Percentiles rank a stretch among this genome's conserved stretches.
phyloP scores from a whole-genome alignment of 2,113 vertebrate species.

The Gorilla gorilla region DNA sequence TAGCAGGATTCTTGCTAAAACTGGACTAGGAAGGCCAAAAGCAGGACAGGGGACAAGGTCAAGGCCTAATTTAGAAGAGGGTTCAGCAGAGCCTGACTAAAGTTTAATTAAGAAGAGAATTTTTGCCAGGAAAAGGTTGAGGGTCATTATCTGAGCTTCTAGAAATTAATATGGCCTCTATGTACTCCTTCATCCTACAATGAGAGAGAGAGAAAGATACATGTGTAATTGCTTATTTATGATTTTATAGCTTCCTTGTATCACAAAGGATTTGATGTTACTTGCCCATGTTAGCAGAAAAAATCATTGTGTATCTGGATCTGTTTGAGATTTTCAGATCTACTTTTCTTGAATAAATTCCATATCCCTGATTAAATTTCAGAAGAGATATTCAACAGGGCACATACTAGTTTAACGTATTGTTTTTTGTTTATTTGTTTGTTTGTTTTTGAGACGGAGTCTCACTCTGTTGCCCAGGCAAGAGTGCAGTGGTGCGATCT shows the following conservation, averaged over 20 bases:
- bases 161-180: not conserved
- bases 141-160: not conserved
- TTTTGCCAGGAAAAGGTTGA: not conserved
- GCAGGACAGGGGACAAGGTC: not conserved
- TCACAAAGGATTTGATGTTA: not conserved
- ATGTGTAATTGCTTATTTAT: not conserved
- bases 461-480: no score
- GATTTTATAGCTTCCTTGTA: not conserved
- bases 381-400: not conserved
- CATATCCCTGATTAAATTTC: not conserved
- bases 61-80: not conserved
- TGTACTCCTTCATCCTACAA: not conserved
- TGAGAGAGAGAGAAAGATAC: not conserved
- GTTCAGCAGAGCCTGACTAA: not conserved
- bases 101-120: not conserved
- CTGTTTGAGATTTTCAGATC: not conserved
- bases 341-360: not conserved
- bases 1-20: not conserved
- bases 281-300: not conserved
- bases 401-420: no score
- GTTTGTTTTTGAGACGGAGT: no score
- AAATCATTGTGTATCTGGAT: not conserved
- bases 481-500: no score
- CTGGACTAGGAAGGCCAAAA: not conserved
- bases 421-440: no score